Percentiles rank a stretch among this genome's conserved stretches.
phyloP scores from a whole-genome alignment of 2,888 invertebrate genomes.

The Drosophila eohydei region DNA sequence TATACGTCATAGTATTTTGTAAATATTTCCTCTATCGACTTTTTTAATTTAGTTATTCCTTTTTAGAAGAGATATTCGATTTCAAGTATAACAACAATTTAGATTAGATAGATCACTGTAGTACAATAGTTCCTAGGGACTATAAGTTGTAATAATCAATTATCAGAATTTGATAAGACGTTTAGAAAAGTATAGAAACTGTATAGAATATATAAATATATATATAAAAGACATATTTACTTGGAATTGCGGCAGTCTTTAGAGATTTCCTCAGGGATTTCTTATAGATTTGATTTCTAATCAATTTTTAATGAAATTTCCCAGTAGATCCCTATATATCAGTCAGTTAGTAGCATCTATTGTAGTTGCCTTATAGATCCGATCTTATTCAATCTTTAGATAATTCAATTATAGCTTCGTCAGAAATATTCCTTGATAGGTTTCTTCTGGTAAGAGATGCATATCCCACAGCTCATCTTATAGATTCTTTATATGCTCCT shows the following conservation, averaged over 20 bases:
- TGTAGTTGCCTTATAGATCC: too few relatives aligned
- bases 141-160: not conserved
- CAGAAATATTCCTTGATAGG: too few relatives aligned
- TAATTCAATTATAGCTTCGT: too few relatives aligned
- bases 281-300: too few relatives aligned
- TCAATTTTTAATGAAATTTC: not conserved
- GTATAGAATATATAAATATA: not conserved
- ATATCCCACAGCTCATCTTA: too few relatives aligned
- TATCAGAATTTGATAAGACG: conserved; percentile 2
- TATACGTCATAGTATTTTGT: not conserved
- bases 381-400: too few relatives aligned
- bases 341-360: too few relatives aligned
- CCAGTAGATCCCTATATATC: not conserved
- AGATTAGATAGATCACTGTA: conserved; percentile 5
- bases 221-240: not conserved
- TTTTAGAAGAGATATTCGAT: not conserved
- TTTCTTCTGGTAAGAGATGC: too few relatives aligned
- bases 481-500: too few relatives aligned
- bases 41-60: too few relatives aligned
- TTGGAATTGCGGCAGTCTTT: not conserved
- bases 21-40: not conserved
- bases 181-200: not conserved
- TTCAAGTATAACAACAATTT: not conserved
- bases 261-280: not conserved
- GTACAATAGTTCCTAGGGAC: not conserved